Conservation (phyloP, 2,113 vertebrate genomes). For the Solenodon paradoxus region DNA sequence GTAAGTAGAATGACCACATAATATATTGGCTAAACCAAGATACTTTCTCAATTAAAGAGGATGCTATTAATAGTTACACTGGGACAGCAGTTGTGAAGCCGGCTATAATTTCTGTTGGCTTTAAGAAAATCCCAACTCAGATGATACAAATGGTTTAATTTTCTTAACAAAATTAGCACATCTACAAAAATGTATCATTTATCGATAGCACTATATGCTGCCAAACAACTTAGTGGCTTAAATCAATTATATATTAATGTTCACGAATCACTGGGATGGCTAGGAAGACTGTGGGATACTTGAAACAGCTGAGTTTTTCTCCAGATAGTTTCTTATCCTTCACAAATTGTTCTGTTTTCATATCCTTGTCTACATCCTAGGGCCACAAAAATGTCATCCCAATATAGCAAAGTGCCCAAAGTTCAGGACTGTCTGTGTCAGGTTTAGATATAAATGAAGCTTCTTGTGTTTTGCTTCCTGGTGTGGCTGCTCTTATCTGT, state of each 20-base stretch:
- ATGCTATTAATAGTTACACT: not conserved
- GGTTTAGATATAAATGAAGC: not conserved
- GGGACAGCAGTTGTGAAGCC: not conserved
- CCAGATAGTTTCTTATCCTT: not conserved
- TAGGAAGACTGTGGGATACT: not conserved
- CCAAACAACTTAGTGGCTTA: not conserved
- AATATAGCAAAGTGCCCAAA: too few species aligned
- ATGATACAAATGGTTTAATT: not conserved
- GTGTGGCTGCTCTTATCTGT: not conserved
- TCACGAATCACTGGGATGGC: not conserved
- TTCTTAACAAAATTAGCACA: not conserved
- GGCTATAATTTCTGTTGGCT: slow-evolving; percentile 1
- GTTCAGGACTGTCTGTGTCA: slow-evolving; percentile 7
- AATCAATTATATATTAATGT: not conserved
- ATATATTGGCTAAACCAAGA: not conserved
- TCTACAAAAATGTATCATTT: not conserved
- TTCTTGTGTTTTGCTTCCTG: not conserved
- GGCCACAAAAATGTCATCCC: too few species aligned
- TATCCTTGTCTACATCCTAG: not conserved
- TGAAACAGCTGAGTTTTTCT: not conserved
- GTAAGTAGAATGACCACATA: not conserved
- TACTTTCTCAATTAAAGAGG: not conserved
- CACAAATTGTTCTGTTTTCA: not conserved
- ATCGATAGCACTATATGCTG: not conserved
- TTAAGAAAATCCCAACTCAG: not conserved